phyloP scores from a whole-genome alignment of 2,888 invertebrate species.

The Nephrocerus scutellatus region DNA sequence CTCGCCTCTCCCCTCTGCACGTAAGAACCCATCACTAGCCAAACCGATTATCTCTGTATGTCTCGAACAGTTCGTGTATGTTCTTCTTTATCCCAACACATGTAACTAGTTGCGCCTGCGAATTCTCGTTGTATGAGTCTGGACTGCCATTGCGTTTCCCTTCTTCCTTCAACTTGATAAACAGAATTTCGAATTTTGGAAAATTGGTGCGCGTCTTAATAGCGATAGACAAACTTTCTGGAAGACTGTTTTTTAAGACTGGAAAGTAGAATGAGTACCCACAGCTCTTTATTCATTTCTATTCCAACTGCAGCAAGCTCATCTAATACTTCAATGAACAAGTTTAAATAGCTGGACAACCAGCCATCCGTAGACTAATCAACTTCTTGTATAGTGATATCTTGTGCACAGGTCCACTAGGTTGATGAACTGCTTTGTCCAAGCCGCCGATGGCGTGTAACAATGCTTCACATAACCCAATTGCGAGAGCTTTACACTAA shows the following conservation, averaged over 20 bases:
- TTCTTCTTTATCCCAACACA: conserved; percentile 10
- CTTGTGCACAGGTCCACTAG: conserved; percentile 15
- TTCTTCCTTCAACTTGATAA: too few species aligned
- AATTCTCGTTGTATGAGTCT: too few species aligned
- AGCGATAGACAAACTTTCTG: conserved; percentile 11
- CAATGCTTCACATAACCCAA: conserved; percentile 14
- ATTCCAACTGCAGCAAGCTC: conserved; percentile 8
- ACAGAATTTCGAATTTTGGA: too few species aligned
- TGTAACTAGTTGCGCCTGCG: conserved; percentile 9
- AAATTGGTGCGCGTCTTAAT: conserved; percentile 9
- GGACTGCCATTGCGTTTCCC: too few species aligned
- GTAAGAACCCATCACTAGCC: conserved; percentile 6
- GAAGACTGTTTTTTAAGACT: conserved; percentile 11
- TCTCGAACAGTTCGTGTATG: conserved; percentile 9
- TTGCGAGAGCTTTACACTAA: conserved; percentile 12
- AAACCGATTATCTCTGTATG: conserved; percentile 10
- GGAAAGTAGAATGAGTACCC: conserved; percentile 10
- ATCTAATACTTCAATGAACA: conserved; percentile 12
- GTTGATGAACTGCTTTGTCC: conserved; percentile 13
- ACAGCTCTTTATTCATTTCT: conserved; percentile 13
- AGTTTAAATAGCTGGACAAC: conserved; percentile 10
- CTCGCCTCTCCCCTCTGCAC: conserved; percentile 10
- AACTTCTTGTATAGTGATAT: conserved; percentile 15
- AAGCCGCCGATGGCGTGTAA: conserved; percentile 13
- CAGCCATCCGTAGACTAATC: conserved; percentile 10